A percentile compares a stretch with the other conserved stretches of the same genome.
Conservation (phyloP, 2,888 invertebrate species). For the Lithophane semibrunnea region DNA sequence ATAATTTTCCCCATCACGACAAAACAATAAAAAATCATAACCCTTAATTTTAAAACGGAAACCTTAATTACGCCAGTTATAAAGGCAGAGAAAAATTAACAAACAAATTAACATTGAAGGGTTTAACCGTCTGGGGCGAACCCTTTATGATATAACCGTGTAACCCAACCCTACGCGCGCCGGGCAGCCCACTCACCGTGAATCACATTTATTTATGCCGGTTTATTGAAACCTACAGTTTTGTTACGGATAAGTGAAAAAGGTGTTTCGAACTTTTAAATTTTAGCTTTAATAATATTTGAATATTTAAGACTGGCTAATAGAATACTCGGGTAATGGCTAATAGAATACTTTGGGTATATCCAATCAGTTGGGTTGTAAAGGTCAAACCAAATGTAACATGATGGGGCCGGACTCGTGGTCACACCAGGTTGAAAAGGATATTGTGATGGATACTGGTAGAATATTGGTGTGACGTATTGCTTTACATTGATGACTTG, state of each 20-base stretch:
- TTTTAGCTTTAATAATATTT: background rate
- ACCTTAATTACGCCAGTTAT: constrained; percentile 72
- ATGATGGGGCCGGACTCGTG: too few species aligned
- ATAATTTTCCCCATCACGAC: constrained; percentile 42
- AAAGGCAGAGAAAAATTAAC: constrained; percentile 83
- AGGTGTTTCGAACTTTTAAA: background rate
- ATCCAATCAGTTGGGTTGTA: background rate
- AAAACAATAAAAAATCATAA: constrained; percentile 68
- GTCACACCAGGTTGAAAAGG: too few species aligned
- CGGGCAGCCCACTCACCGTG: constrained; percentile 69
- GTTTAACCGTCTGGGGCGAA: constrained; percentile 80
- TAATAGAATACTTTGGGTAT: background rate
- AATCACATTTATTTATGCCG: constrained; percentile 69
- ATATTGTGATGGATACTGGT: background rate
- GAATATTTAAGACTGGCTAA: background rate
- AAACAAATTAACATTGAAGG: constrained; percentile 87
- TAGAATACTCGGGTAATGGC: background rate
- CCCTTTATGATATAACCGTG: constrained; percentile 86
- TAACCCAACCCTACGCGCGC: constrained; percentile 78
- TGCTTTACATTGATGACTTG: background rate
- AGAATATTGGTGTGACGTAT: background rate
- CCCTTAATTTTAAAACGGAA: constrained; percentile 67
- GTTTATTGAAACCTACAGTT: constrained; percentile 59
- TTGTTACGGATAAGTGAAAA: constrained; percentile 26
- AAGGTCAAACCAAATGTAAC: background rate